Base-by-base conservation (phyloP, 2,797 vertebrate species). In the Etheostoma nigrum region DNA sequence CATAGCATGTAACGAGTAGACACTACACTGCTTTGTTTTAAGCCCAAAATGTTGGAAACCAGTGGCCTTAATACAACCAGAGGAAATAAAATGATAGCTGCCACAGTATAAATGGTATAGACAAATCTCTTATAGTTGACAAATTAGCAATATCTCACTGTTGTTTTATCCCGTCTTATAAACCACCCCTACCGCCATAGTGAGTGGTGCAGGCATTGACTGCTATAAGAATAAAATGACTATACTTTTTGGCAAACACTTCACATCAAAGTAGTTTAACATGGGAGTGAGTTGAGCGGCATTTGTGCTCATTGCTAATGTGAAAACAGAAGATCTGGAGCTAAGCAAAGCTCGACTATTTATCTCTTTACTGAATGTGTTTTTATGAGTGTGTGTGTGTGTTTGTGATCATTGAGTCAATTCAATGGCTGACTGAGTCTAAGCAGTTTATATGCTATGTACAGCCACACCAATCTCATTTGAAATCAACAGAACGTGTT, bases 361-460 rank as follows among this genome's bases (percentile, higher is more conserved):
- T 69, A 59, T 76, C 65, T 74, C 40, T 79, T 60, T 55, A 30
- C 23, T 27, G 19, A 69, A 16, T 54, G 67, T 51, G 52, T 48
- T 16, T 51, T 23, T 66, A 23, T 27, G 23, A 49, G 45, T 25
- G 23, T 57, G 64, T 47, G 48, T 48, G 16, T 52, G 27, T 66
- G n/a, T 27, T n/a, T 54, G 45, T 25, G 23, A 74, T 80, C 52
- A 75, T 1, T 42, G 72, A 76, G 55, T 74, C 74, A 83, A 74
- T 86, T 80, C 66, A 74, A 71, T 71, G 74, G 74, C 76, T 55
- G 85, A 78, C 48, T 78, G 78, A 82, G 54, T 82, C 16, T 7
- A 65, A 57, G 79, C 71, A 11, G 45, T 79, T 83, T 72, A 65
- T 65, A 76, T 67, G 70, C 78, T 8, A n/a, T 5, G 72, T 67